phyloP scores from a whole-genome alignment of 2,113 vertebrate genomes.

The Sceloporus tristichus region DNA sequence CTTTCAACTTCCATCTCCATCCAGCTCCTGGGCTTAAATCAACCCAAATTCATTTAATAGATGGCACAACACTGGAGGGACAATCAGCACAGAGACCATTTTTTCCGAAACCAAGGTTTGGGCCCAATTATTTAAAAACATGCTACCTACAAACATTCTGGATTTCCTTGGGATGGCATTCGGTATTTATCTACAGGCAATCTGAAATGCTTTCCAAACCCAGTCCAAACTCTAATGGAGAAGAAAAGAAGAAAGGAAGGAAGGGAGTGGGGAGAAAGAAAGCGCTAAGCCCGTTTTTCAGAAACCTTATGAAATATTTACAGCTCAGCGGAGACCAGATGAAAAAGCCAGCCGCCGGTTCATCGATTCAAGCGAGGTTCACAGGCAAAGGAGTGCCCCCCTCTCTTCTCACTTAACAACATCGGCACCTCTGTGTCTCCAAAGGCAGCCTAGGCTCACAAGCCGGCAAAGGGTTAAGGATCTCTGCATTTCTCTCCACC shows the following conservation, averaged over 20 bases:
- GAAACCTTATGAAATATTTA: conserved; percentile 75
- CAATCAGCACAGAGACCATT: neutral
- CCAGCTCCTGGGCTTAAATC: neutral
- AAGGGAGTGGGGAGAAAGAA: neutral
- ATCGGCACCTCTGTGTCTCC: neutral
- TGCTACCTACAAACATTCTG: neutral
- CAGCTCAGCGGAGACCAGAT: conserved; percentile 57
- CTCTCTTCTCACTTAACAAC: conserved; percentile 48
- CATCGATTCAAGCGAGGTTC: conserved; percentile 63
- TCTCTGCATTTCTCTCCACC: no score
- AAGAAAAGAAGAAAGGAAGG: neutral
- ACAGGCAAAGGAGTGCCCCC: conserved; percentile 41
- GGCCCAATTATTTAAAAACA: neutral
- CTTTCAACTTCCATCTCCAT: neutral
- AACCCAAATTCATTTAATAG: conserved; percentile 12
- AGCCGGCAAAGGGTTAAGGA: neutral
- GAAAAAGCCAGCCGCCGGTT: conserved; percentile 57
- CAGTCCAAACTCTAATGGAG: no score
- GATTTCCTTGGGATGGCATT: neutral
- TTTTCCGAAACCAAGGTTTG: neutral
- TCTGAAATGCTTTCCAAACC: neutral
- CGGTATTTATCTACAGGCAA: neutral
- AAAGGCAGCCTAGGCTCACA: neutral
- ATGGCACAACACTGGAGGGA: neutral
- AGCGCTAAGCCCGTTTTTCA: conserved; percentile 53